phyloP scores from a whole-genome alignment of 2,113 vertebrate species.

The Lanius ludovicianus region DNA sequence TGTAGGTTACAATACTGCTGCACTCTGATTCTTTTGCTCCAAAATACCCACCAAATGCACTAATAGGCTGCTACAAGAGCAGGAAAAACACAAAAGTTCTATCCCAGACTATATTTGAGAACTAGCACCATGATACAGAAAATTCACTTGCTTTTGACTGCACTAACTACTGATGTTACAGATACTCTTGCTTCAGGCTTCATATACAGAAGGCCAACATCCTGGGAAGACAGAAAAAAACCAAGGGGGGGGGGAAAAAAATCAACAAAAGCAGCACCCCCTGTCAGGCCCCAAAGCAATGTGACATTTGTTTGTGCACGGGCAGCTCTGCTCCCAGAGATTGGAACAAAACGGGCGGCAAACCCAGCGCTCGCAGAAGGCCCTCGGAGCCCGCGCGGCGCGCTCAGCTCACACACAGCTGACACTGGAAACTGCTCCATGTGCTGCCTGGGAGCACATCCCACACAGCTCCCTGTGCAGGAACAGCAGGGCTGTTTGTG shows the following conservation, averaged over 20 bases:
- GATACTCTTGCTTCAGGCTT: neutral
- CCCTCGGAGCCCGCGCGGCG: accelerated
- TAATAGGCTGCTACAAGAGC: neutral
- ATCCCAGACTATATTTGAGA: neutral
- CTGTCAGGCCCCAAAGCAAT: neutral
- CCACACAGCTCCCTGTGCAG: neutral
- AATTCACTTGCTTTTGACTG: neutral
- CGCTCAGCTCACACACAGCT: accelerated
- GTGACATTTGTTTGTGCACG: neutral
- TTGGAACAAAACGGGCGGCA: neutral
- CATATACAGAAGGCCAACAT: neutral
- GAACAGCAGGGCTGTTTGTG: neutral
- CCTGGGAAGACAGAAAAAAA: neutral
- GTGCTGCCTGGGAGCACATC: neutral
- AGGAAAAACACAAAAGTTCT: neutral
- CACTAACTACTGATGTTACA: neutral
- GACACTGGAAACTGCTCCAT: neutral
- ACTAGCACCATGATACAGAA: neutral
- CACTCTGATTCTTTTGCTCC: neutral
- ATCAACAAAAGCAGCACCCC: neutral
- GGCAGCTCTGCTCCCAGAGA: neutral
- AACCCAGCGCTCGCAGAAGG: neutral
- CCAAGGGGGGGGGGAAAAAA: neutral
- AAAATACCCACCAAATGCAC: neutral
- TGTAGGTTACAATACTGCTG: neutral